phyloP scores from a whole-genome alignment of 1,140 invertebrate species.

The Pseudomyrmex gracilis region DNA sequence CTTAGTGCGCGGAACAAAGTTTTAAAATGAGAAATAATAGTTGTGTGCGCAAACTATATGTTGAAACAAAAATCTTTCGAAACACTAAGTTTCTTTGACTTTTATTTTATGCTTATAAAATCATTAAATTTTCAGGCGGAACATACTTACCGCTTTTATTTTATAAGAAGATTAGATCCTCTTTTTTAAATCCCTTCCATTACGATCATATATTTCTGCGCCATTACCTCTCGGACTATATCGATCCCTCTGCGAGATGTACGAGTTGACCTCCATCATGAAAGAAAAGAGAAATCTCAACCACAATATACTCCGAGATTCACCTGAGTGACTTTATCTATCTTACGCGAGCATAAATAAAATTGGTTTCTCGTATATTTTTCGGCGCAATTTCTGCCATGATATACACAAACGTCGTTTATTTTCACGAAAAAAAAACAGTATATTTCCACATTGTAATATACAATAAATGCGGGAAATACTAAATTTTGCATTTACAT shows the following conservation, averaged over 20 bases:
- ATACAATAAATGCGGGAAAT: not conserved
- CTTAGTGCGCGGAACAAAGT: no score
- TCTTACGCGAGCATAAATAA: conserved; percentile 41
- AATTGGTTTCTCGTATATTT: conserved; percentile 34
- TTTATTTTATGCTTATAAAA: conserved; percentile 14
- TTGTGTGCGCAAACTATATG: no score
- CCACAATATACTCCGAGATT: conserved; percentile 52
- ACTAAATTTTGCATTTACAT: not conserved
- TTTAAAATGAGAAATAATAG: no score
- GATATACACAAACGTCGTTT: not conserved
- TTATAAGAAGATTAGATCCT: conserved; percentile 30
- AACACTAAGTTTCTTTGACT: not conserved
- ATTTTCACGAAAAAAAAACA: not conserved
- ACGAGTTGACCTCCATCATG: conserved; percentile 18
- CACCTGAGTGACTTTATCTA: conserved; percentile 43
- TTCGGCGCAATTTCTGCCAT: conserved; percentile 26
- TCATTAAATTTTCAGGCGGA: not conserved
- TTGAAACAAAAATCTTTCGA: no score
- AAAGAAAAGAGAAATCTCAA: conserved; percentile 43
- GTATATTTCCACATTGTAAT: conserved; percentile 20
- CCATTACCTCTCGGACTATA: conserved; percentile 29
- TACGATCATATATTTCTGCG: conserved; percentile 28
- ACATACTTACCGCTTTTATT: not conserved
- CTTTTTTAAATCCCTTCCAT: conserved; percentile 33
- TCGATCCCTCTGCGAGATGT: conserved; percentile 14